Evolutionary conservation across 2,797 vertebrate genomes (phyloP), one percentile per base, ranked within the genome.

Genomic region (Hydrophis major): DNA sequence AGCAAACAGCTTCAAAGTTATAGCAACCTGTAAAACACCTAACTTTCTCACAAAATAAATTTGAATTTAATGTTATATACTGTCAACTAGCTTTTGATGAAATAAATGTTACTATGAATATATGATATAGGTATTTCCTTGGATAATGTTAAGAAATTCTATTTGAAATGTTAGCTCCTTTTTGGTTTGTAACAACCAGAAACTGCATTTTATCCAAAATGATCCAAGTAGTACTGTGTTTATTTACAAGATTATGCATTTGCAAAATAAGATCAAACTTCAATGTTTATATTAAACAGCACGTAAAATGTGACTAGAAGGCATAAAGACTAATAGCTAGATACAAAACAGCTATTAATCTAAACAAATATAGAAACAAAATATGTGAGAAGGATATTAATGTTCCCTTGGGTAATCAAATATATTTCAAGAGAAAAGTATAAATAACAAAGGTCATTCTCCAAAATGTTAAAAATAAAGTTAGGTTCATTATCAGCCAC

Each of bases 1-100:
- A 96, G 94, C 13, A 89, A 95, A 92, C 93, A 96, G 93, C 94
- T 94, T 93, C 90, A 93, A 88, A 95, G 91, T 89, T 94, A 94
- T 91, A 95, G 93, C 94, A 94, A 12, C 89, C 94, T 87, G 89
- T 63, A 92, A 94, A 55, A 91, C 10, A 87, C 74, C 61, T 86
- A 92, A 16, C 22, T 69, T 87, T 60, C 37, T 88, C 59, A 78
- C 13, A 20, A 59, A 88, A 61, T n/a, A 14, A 87, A 55, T 14
- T 59, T 60, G n/a, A 88, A 47, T 13, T 60, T 37, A 50, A 60
- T 86, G 27, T 50, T 50, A 20, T 25, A 16, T 25, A 28, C 18
- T 69, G 32, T 53, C 89, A 27, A 55, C 50, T 90, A 86, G 83
- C 27, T 22, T 11, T 37, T 91, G 42, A 27, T 50, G 20, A 20